Base-by-base conservation (phyloP, 2,888 invertebrate genomes). In the Thecophora atra region DNA sequence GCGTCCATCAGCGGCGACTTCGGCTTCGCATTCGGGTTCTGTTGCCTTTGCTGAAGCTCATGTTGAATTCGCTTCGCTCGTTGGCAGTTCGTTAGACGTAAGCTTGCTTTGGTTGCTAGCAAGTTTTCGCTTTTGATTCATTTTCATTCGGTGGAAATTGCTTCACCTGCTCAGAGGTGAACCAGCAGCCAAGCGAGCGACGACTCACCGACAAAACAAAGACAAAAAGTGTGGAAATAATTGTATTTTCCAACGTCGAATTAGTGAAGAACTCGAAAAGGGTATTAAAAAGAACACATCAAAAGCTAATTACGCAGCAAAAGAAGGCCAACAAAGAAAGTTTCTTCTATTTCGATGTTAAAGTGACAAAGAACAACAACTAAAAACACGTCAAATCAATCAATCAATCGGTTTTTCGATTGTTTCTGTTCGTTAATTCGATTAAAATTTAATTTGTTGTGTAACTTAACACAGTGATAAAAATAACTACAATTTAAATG, bases 101-200 rank as follows among this genome's bases (percentile, higher is more conserved):
- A 37, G 11, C 37, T 11, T 37, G 37, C 37, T 37, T 37, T 37
- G 37, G 6, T 37, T 37, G 37, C 11, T 37, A 37, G 37, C 37
- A 70, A 63, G 63, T 63, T 70, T 70, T 63, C 70, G 62, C 70
- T 62, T 70, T 70, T 70, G 76, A 72, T 37, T 37, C 37, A 37
- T 69, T 79, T 80, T 83, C 84, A 85, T 85, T 85, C 84, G 81
- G 83, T 83, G 78, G 79, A 81, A 79, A 82, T 81, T 78, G 84
- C 84, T 85, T 82, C 83, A 85, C 84, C 85, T 84, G 84, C 76
- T 79, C 80, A 83, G 83, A 66, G 65, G 64, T 71, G 54, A 64
- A 26, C 68, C 6, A 37, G 37, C 37, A 37, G 37, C 37, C 37
- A 37, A 37, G 37, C 37, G 3, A 37, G 37, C 37, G 37, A 37